A percentile compares a stretch with the other conserved stretches of the same genome.
Conservation (phyloP, 2,797 vertebrate species). For the Helicolenus hilgendorfi region DNA sequence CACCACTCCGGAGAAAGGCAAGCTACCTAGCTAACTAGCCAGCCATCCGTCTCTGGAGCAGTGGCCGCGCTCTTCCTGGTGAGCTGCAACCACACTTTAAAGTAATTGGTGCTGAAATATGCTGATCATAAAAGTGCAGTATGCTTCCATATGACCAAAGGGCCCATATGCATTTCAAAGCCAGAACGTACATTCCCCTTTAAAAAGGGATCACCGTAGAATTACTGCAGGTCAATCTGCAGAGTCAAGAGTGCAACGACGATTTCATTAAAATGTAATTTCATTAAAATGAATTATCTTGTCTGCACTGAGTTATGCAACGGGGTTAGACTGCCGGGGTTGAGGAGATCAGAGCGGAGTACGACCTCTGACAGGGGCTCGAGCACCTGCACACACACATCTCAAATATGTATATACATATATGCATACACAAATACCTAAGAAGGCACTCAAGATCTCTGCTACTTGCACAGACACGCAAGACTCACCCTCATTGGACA, state of each 20-base stretch:
- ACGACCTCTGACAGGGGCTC: constrained; percentile 42
- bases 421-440: neutral
- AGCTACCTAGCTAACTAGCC: too few species aligned
- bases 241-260: constrained; percentile 59
- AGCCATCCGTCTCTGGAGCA: too few species aligned
- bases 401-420: neutral
- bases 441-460: neutral
- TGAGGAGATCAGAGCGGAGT: constrained; percentile 44
- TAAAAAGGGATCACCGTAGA: constrained; percentile 5
- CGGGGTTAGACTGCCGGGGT: constrained; percentile 22
- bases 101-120: neutral
- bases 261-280: constrained; percentile 76
- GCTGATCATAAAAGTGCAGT: neutral
- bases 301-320: constrained; percentile 29
- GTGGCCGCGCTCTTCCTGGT: too few species aligned
- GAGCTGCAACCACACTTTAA: neutral
- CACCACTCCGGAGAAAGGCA: too few species aligned
- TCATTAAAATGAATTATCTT: constrained; percentile 57
- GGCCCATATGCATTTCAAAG: constrained; percentile 26
- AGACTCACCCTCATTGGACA: neutral
- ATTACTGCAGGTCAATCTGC: constrained; percentile 45
- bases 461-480: neutral
- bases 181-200: constrained; percentile 3
- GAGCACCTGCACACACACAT: neutral
- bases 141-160: neutral